A percentile compares a stretch with the other conserved stretches of the same genome.
Conservation (phyloP, 2,888 invertebrate species). For the Mesorhabditis sp. region DNA sequence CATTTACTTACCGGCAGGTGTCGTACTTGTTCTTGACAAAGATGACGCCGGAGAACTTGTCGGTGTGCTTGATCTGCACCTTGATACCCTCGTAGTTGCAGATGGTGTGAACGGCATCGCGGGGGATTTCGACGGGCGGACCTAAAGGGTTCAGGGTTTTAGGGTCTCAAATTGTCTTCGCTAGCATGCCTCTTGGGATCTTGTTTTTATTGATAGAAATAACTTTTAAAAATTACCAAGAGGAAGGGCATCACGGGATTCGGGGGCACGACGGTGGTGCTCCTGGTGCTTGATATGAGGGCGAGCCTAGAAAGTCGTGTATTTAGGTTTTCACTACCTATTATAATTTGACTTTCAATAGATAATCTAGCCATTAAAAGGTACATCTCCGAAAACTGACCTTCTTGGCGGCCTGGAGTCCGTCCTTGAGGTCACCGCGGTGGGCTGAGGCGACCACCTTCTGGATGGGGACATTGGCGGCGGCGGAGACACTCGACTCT, state of each 20-base stretch:
- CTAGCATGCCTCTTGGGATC: neutral
- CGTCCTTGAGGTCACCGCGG: slow-evolving; percentile 26
- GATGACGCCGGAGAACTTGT: slow-evolving; percentile 55
- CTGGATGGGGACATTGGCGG: slow-evolving; percentile 51
- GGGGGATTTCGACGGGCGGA: slow-evolving; percentile 44
- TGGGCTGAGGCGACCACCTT: slow-evolving; percentile 31
- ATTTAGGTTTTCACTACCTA: too few species aligned
- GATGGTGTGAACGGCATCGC: slow-evolving; percentile 53
- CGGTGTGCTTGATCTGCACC: slow-evolving; percentile 50
- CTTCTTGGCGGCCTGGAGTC: slow-evolving; percentile 32
- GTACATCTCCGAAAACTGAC: neutral
- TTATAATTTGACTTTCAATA: too few species aligned
- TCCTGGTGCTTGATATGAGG: slow-evolving; percentile 36
- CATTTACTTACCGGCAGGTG: slow-evolving; percentile 41
- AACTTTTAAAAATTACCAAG: neutral
- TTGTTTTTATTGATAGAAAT: neutral
- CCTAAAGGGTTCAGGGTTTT: slow-evolving; percentile 20
- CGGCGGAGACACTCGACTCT: slow-evolving; percentile 47
- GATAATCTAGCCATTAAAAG: too few species aligned
- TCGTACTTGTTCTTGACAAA: slow-evolving; percentile 59
- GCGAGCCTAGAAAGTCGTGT: too few species aligned
- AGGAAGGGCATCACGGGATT: slow-evolving; percentile 20
- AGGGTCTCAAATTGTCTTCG: neutral
- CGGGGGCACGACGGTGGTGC: slow-evolving; percentile 31
- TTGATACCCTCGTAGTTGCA: slow-evolving; percentile 59